Evolutionary conservation across 1,140 invertebrate genomes (phyloP).

Genomic region (Lepidotrigona ventralis): DNA sequence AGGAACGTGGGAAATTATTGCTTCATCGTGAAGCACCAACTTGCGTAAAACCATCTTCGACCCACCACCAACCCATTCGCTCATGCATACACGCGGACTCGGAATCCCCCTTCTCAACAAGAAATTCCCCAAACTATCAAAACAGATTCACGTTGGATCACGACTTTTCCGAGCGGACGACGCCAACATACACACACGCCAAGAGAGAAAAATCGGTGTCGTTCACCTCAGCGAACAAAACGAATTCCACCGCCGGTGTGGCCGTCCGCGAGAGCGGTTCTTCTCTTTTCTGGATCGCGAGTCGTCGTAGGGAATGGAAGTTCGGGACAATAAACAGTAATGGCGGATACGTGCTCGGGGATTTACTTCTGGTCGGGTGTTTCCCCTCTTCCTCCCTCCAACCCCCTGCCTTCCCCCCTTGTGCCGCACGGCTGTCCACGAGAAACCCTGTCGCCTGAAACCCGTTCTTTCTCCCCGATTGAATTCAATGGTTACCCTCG

Average conservation of each 20-base stretch:
- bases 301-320: slow-evolving; percentile 68
- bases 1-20: neutral
- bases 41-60: neutral
- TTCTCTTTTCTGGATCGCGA: slow-evolving; percentile 50
- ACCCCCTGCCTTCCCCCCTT: neutral
- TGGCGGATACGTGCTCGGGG: slow-evolving; percentile 68
- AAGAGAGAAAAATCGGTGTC: slow-evolving; percentile 49
- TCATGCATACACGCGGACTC: neutral
- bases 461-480: slow-evolving; percentile 74
- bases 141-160: neutral
- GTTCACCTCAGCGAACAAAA: slow-evolving; percentile 45
- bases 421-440: slow-evolving; percentile 32
- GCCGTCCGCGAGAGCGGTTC: slow-evolving; percentile 46
- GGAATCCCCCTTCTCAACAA: neutral
- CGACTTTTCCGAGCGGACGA: slow-evolving; percentile 14
- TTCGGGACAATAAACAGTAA: slow-evolving; percentile 76
- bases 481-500: slow-evolving; percentile 78
- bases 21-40: neutral
- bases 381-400: neutral
- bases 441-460: slow-evolving; percentile 52
- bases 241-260: slow-evolving; percentile 38
- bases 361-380: slow-evolving; percentile 61
- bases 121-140: slow-evolving; percentile 8
- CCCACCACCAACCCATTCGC: neutral
- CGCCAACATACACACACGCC: neutral